Evolutionary conservation across 2,888 invertebrate genomes (phyloP), one percentile per base, ranked within the genome.

Genomic region (Alitta virens): DNA sequence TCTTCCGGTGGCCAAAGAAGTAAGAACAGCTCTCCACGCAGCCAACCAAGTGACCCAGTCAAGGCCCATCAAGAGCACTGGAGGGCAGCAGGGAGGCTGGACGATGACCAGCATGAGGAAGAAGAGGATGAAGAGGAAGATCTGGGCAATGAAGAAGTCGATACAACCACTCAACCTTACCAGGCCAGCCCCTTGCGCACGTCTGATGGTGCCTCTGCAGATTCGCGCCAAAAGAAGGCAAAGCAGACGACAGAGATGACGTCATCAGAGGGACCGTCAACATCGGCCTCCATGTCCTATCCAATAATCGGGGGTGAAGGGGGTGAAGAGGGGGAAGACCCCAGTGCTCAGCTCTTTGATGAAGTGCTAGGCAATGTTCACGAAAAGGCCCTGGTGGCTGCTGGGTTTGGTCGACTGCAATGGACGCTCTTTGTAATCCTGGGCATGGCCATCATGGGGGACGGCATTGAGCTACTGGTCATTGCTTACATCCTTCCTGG

Each of bases 381-480:
- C 42, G 59, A 59, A 23, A 59, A 51, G 52, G 59, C 59, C 23
- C 40, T 59, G 23, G 38, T 27, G 16, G 63, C 59, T 16, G 62
- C 57, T 1, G 66, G 66, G 33, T 66, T 66, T 42, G 66, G 66
- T n/a, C 59, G 62, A 12, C 33, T 64, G 42, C 66, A 66, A 42
- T 66, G 62, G 62, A 25, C 60, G 53, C 56, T 66, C 18, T 59
- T 60, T 23, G 56, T 64, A 2, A 56, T 62, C 2, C 56, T 66
- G 3, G 66, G 64, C 26, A 25, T 62, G 42, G 64, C 43, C 33
- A 40, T 64, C 43, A 66, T 62, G 59, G 64, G 62, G 9, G 66
- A 66, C 53, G 58, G 59, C 18, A 61, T 64, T 23, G 66, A 66
- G 42, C 59, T 66, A 12, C 49, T 64, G 16, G 27, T 64, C 40